Conservation (phyloP, 2,797 vertebrate genomes). For the Strix occidentalis region DNA sequence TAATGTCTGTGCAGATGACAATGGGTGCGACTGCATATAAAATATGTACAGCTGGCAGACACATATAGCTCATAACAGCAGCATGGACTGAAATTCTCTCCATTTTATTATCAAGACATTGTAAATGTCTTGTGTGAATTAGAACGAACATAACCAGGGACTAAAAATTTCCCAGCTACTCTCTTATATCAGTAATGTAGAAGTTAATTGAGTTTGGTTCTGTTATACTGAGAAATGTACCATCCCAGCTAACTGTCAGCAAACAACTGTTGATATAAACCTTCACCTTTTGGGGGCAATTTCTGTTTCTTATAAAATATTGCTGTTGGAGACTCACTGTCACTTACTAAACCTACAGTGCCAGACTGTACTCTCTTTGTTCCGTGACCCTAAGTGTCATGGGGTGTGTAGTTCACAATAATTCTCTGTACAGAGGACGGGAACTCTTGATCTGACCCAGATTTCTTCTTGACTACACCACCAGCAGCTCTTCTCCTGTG, state of each 20-base stretch:
- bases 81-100: not conserved
- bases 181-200: not conserved
- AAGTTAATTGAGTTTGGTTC: not conserved
- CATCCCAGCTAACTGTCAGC: not conserved
- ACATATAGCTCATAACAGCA: not conserved
- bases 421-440: not conserved
- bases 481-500: not conserved
- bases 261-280: not conserved
- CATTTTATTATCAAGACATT: not conserved
- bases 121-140: not conserved
- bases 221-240: not conserved
- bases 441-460: not conserved
- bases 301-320: not conserved
- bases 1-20: not conserved
- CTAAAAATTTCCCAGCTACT: not conserved
- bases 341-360: not conserved
- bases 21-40: not conserved
- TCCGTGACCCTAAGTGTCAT: accelerated
- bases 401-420: not conserved
- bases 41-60: not conserved
- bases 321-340: not conserved
- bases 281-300: not conserved
- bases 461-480: not conserved
- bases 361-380: not conserved
- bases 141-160: not conserved